Conservation (phyloP, 2,113 vertebrate genomes). For the Hippocampus abdominalis region DNA sequence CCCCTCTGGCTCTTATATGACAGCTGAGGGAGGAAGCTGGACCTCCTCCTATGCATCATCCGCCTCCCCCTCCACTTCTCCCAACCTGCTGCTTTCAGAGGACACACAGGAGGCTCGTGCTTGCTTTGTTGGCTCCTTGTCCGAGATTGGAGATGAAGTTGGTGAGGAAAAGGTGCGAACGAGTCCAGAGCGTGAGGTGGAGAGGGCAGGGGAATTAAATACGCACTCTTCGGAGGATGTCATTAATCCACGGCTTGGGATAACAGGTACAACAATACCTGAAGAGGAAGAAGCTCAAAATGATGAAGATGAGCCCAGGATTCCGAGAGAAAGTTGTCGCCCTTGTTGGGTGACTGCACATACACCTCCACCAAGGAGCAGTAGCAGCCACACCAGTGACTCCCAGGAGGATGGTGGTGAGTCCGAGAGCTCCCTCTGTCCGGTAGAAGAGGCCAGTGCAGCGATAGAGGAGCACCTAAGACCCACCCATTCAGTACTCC, state of each 20-base stretch:
- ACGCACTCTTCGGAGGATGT: conserved; percentile 46
- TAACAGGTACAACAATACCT: conserved; percentile 47
- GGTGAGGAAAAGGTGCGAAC: conserved; percentile 65
- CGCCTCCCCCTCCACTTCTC: conserved; percentile 81
- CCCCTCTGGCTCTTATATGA: conserved; percentile 91
- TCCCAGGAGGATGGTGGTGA: conserved; percentile 64
- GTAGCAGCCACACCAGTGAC: conserved; percentile 66
- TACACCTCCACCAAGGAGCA: conserved; percentile 57
- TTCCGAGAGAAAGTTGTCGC: conserved; percentile 59
- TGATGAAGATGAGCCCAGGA: conserved; percentile 39
- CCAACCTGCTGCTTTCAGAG: conserved; percentile 76
- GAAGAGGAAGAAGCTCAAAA: conserved; percentile 58
- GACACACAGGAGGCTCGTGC: conserved; percentile 71
- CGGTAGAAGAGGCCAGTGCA: conserved; percentile 35
- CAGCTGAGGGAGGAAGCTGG: conserved; percentile 92
- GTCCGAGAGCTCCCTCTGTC: conserved; percentile 61
- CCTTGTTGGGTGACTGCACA: conserved; percentile 68
- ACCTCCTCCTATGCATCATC: conserved; percentile 82
- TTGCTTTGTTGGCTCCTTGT: conserved; percentile 73
- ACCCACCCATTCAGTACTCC: conserved; percentile 50
- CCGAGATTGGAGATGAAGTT: conserved; percentile 71
- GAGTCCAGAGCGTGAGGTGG: conserved; percentile 59
- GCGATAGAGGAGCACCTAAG: conserved; percentile 34
- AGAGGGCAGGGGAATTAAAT: conserved; percentile 44
- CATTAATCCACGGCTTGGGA: conserved; percentile 40